Evolutionary conservation across 1,140 invertebrate genomes (phyloP), one percentile per base, ranked within the genome.

Genomic region (Drosophila obscura): DNA sequence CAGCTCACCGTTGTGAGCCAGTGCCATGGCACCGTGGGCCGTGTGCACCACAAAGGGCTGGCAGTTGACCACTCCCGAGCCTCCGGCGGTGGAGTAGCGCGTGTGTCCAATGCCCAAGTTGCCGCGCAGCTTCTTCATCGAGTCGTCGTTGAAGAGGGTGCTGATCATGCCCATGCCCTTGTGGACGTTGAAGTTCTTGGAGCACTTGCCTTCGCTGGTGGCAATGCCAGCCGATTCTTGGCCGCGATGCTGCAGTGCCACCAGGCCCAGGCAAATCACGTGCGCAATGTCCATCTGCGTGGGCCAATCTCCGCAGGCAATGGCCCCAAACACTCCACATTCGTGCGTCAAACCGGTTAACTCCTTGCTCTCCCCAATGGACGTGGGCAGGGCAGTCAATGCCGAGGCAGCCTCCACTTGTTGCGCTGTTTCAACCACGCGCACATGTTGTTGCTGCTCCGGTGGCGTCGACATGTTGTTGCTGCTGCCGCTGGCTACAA

Each of bases 11-110:
- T 99, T 99, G 85, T 99, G 98, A 2, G 98, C 98, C 19, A 99
- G 95, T 2, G 98, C 98, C 53, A 99, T 93, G 8, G 96, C 95
- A 0, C 98, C 98, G 92, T 99, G 97, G 7, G 96, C 95, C 3
- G 98, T 99, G 83, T 99, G 97, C 2, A 99, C 98, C 4, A 99
- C 97, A 93, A 99, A 99, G 0, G 98, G 98, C 91, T 99, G 98
- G 83, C 97, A 98, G 92, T 99, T 99, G 44, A 97, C 95, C 87
- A 96, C 95, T 91, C 98, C 97, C 1, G 97, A 97, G 0, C 96
- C 97, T 22, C 98, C 98, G 44, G 96, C 96, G 2, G 98, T 99
- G 8, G 98, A 99, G 92, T 99, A 99, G 63, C 98, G 94, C 0
- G 97, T 99, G 92, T 99, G 98, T 2, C 98, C 98, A 80, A 99